Evolutionary conservation across 2,113 vertebrate genomes (phyloP), one percentile per base, ranked within the genome.

Genomic region (Melospiza georgiana): DNA sequence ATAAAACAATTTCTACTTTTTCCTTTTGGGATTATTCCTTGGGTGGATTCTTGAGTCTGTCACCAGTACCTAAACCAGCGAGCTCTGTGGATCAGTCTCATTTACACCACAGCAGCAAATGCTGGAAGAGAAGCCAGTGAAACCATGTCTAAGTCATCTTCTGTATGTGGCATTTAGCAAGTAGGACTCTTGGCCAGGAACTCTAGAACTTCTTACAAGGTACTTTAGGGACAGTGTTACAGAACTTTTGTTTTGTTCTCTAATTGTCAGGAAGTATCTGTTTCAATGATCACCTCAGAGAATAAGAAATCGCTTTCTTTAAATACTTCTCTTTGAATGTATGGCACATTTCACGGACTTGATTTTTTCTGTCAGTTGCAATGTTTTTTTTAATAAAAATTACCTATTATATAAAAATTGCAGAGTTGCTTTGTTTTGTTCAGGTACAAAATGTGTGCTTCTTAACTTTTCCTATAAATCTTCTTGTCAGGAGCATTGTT

Each of bases 201-300:
- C 51, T 84, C 63, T 74, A 67, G 58, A 91, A 77, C 72, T 80
- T 58, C 69, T 88, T 91, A 63, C 33, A 58, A 91, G 89, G 58
- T 62, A 91, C 89, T 95, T 96, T 84, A 58, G 75, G 92, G 71
- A 57, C 88, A 84, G 63, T 57, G 39, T 92, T 92, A 88, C 68
- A 66, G 91, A 78, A 58, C 73, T 93, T 94, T 4, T 15, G 1
- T 33, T 92, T 95, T 86, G n/a, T 90, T 94, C 62, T 96, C 84
- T 37, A 65, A 48, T 76, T 39, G 44, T 93, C 91, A 49, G 77
- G 77, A 91, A 82, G 72, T 65, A 63, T 95, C 92, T 88, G 87
- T 92, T 94, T 85, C 81, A 67, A 46, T 89, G 46, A 93, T 83
- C 87, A 92, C 87, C 94, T 96, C 94, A 91, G 90, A 92, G 67